Base-by-base conservation (phyloP, 2,797 vertebrate species). In the Myripristis murdjan region DNA sequence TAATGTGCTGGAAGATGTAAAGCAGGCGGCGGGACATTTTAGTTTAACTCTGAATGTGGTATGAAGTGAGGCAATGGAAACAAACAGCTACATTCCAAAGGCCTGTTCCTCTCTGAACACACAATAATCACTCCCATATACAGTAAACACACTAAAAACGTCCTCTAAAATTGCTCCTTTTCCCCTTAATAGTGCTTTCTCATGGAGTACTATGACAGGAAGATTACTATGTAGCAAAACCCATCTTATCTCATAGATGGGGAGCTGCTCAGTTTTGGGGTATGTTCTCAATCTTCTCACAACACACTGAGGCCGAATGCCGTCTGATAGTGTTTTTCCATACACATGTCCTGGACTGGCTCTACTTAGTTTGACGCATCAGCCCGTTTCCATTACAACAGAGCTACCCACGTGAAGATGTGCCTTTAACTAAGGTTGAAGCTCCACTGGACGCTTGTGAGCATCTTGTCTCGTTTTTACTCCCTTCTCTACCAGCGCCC, bases 221-320 rank as follows among this genome's bases (percentile, higher is more conserved):
- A 16, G 20, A 63, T 7, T 10, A 9, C 18, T 18, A 22, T 48
- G n/a, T 31, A 68, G 56, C 55, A 31, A 74, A 53, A 37, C 54
- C 64, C 79, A 44, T 87, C 88, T 95, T 95, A 95, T 95, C 94
- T 86, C 43, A 58, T 67, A 72, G 63, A 73, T 33, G 75, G 82
- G 75, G 71, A 77, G 66, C 78, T 56, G 59, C 84, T 87, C 58
- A n/a, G 79, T n/a, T 82, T 64, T 81, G 79, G 93, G 94, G 93
- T 72, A 94, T 94, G 93, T 93, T 90, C 90, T 86, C 91, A 94
- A 95, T 95, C 94, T 91, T 84, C 79, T 83, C 81, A 28, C 62
- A 87, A 83, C 94, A 95, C 89, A 92, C 91, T 92, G 91, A 89
- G 76, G 26, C 66, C 31, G 65, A 63, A 65, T 87, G 65, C 77